Evolutionary conservation across 1,140 invertebrate species (phyloP), one percentile per base, ranked within the genome.

Genomic region (Muscidifurax raptorellus): DNA sequence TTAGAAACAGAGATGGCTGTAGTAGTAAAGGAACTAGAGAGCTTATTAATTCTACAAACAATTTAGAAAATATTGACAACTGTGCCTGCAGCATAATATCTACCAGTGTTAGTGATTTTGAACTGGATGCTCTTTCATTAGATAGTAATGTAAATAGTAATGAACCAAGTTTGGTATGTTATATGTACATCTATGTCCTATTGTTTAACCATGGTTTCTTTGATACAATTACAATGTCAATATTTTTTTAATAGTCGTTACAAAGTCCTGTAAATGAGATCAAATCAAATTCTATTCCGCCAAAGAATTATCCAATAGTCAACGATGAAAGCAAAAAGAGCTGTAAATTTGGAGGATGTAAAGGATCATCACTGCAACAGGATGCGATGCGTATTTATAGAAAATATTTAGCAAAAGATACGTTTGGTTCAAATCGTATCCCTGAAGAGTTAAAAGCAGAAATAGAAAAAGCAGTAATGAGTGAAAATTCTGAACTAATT

Each of bases 301-400:
- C 91, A 93, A 92, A 92, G 90, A 92, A 74, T 91, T 90, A 85
- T 87, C 85, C 88, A 82, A 87, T 85, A 83, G 30, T 87, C 67
- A 88, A 87, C 22, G 82, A 85, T 74, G 79, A 85, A 86, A 59
- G 40, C 85, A 86, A 88, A 90, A 88, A 78, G 79, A 90, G 83
- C 74, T 76, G 78, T 15, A 85, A 84, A 82, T 77, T 88, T 85
- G 27, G 75, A 80, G n/a, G 30, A 87, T 82, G 44, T 32, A 84
- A 83, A 82, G 25, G 80, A 83, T 88, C 88, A 13, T 90, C 89
- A 10, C 89, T 90, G 9, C 90, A 88, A 27, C 91, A 93, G 69
- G 94, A 94, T 90, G 93, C 92, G 9, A 89, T 93, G 81, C 90
- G 91, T 81, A 94, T 94, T 84, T 94, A 94, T 86, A 93, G 93